phyloP scores from a whole-genome alignment of 2,113 vertebrate species.

The Ictidomys tridecemlineatus region DNA sequence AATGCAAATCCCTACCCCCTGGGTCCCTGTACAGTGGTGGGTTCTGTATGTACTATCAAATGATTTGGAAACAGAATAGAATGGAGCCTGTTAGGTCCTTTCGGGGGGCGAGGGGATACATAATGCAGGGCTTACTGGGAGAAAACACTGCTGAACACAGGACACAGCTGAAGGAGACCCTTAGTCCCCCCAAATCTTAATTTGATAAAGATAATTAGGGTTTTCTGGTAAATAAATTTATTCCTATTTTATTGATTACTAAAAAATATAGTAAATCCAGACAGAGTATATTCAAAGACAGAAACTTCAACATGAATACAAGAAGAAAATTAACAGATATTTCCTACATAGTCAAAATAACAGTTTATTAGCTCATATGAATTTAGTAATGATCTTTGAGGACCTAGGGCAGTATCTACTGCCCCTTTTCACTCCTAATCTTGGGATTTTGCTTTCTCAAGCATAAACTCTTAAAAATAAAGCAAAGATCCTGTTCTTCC shows the following conservation, averaged over 20 bases:
- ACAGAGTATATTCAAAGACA: conserved; percentile 24
- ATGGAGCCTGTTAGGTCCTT: background rate
- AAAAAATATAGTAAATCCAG: background rate
- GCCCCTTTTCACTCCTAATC: background rate
- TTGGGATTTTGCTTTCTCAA: background rate
- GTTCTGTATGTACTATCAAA: background rate
- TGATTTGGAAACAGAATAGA: background rate
- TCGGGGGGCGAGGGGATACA: background rate
- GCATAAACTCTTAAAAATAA: background rate
- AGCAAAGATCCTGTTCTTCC: background rate
- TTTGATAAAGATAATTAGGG: background rate
- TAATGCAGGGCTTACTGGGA: background rate
- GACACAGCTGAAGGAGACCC: background rate
- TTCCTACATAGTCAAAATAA: conserved; percentile 50
- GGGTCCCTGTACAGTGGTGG: background rate
- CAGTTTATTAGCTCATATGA: background rate
- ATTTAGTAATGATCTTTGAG: background rate
- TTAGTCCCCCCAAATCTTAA: background rate
- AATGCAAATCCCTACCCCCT: background rate
- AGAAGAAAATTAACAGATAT: conserved; percentile 6
- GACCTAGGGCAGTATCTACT: background rate
- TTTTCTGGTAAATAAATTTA: conserved; percentile 27
- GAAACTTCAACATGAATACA: background rate
- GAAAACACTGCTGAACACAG: background rate
- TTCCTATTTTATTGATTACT: conserved; percentile 21